A percentile compares a stretch with the other conserved stretches of the same genome.
phyloP scores from a whole-genome alignment of 2,797 vertebrate species.

The Sylvilagus floridanus region DNA sequence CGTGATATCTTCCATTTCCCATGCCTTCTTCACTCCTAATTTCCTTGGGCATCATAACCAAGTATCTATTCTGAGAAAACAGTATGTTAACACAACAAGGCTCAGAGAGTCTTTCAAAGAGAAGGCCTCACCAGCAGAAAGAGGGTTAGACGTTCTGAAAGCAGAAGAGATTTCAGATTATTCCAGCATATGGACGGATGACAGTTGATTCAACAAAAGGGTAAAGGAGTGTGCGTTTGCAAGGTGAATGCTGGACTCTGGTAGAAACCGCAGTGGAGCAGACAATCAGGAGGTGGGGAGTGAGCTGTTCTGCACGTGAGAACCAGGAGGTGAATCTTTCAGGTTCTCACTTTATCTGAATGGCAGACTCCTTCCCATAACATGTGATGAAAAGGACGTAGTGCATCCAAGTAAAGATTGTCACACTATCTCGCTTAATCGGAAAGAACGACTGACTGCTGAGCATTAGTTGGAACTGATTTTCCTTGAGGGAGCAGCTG shows the following conservation, averaged over 20 bases:
- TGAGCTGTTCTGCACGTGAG: neutral
- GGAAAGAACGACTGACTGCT: neutral
- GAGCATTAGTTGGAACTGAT: neutral
- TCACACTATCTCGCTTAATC: neutral
- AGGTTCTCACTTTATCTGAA: neutral
- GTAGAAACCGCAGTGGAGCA: neutral
- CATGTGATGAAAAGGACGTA: neutral
- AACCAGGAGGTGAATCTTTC: neutral
- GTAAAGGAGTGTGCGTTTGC: neutral
- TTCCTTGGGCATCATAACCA: slow-evolving; percentile 61
- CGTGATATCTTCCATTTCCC: neutral
- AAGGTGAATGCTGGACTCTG: neutral
- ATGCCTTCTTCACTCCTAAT: neutral
- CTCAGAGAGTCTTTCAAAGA: slow-evolving; percentile 1
- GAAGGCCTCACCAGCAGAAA: neutral
- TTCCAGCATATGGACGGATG: neutral
- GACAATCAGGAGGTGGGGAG: neutral
- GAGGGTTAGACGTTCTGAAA: slow-evolving; percentile 30
- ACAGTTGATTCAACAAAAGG: neutral
- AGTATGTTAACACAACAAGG: slow-evolving; percentile 36
- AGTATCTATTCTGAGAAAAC: slow-evolving; percentile 61
- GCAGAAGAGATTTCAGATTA: slow-evolving; percentile 19
- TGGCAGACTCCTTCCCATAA: neutral
- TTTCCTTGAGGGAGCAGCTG: neutral
- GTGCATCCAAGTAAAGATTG: neutral